Evolutionary conservation across 2,113 vertebrate genomes (phyloP), one percentile per base, ranked within the genome.

Genomic region (Caretta caretta): DNA sequence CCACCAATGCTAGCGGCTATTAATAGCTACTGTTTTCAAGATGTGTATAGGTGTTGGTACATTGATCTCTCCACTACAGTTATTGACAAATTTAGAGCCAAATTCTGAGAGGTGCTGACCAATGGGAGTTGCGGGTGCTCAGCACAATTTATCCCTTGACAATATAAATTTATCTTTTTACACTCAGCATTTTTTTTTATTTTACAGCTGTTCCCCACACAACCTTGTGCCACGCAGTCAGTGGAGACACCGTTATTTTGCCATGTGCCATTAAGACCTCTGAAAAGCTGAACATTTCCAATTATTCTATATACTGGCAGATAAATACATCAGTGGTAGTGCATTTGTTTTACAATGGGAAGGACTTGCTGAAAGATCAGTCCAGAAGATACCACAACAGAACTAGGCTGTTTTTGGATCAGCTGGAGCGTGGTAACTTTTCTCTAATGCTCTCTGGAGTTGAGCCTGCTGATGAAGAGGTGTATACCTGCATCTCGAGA

Each of bases 301-400:
- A 17, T 2, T 90, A 75, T 2, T 81, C 2, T 54, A 75, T 97
- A 48, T 97, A 95, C 93, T 97, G 97, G 97, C 97, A 97, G 94
- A 96, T 49, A 79, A 76, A 31, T 8, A 3, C 17, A 0, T 11
- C 75, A 50, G 1, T n/a, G 5, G 0, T 95, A 56, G 97, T 97
- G 82, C 96, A 97, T 62, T 93, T 97, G 50, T 87, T 84, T 14
- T 0, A 12, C 11, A 49, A 93, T 0, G 97, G 96, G 42, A 13
- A 29, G 24, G 84, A 97, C 12, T 49, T 5, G 0, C 82, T 65
- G 24, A 0, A 0, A 0, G 0, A 0, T 4, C 97, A 97, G 80
- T 8, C 88, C 0, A 0, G 24, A 48, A 3, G 0, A 3, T 97
- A 94, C 80, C 4, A 0, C 0, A 82, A 59, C 86, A 96, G 96